Base-by-base conservation (phyloP, 2,888 invertebrate species). In the Deroplatys truncata region DNA sequence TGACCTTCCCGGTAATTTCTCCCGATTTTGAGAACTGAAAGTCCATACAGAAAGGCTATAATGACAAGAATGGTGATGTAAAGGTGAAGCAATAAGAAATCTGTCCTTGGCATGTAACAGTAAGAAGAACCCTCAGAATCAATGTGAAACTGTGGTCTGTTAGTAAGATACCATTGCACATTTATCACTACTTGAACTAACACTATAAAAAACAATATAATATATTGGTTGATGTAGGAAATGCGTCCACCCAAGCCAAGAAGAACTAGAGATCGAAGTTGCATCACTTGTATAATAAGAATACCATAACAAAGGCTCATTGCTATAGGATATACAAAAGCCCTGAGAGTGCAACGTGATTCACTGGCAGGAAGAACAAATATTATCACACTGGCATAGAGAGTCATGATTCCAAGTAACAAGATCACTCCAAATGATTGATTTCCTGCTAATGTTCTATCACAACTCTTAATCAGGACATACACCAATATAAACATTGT, bases 201-300 rank as follows among this genome's bases (percentile, higher is more conserved):
- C 10, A 92, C 91, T 29, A 92, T 92, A 90, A 93, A 92, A 84
- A 92, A 90, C 49, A 93, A 91, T 28, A 92, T 92, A 72, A 93
- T 91, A 90, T 92, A 93, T 88, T 92, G 92, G 90, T 93, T 92
- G 85, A 92, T 90, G 85, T 92, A 92, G 10, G 93, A 92, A 7
- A 93, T 92, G 85, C 92, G 91, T 31, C 93, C 93, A 28, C 93
- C 93, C 7, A 93, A 91, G 7, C 93, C 93, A 16, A 93, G 91
- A 2, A 92, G 91, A 16, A 92, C 93, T 28, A 93, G 91, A n/a
- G 93, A 92, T 82, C 93, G 91, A 28, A 93, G 91, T 86, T 93
- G 93, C 93, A 93, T 93, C 16, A 92, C 92, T 91, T 93, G 93
- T 84, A 93, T 91, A 1, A 93, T 92, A 28, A 93, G 92, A 28